Evolutionary conservation across 1,140 invertebrate species (phyloP).

Genomic region (Aphaenogaster floridana): DNA sequence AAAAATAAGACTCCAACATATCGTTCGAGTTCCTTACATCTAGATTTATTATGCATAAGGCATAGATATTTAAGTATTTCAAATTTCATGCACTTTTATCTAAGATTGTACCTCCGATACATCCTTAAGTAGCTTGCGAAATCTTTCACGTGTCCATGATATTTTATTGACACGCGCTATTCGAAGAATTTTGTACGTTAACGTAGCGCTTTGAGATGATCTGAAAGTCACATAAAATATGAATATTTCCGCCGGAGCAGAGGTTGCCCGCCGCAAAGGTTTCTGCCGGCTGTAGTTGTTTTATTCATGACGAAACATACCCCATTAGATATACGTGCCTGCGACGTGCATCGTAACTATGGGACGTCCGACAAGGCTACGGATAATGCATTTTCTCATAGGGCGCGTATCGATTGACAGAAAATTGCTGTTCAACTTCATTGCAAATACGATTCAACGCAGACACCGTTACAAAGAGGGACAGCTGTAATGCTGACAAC

Average conservation of each 20-base stretch:
- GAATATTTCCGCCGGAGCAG: background rate
- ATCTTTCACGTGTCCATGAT: background rate
- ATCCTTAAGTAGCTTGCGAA: background rate
- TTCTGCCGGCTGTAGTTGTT: slow-evolving; percentile 32
- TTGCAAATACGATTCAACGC: slow-evolving; percentile 36
- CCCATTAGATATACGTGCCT: slow-evolving; percentile 31
- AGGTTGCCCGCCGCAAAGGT: slow-evolving; percentile 2
- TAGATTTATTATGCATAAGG: too few relatives aligned
- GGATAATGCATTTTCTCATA: slow-evolving; percentile 57
- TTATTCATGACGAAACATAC: slow-evolving; percentile 59
- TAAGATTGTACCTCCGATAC: too few relatives aligned
- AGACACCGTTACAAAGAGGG: background rate
- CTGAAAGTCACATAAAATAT: slow-evolving; percentile 23
- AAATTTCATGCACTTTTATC: too few relatives aligned
- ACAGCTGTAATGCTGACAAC: background rate
- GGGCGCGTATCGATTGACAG: slow-evolving; percentile 49
- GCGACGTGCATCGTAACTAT: slow-evolving; percentile 12
- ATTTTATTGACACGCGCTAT: background rate
- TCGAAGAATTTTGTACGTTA: slow-evolving; percentile 1
- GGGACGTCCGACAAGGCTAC: background rate
- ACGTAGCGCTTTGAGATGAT: background rate
- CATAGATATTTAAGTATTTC: too few relatives aligned
- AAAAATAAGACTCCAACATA: too few relatives aligned
- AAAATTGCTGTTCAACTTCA: slow-evolving; percentile 60
- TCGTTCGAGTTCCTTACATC: too few relatives aligned